A percentile compares a stretch with the other conserved stretches of the same genome.
Conservation (phyloP, 1,140 invertebrate genomes). For the Macrobrachium nipponense region DNA sequence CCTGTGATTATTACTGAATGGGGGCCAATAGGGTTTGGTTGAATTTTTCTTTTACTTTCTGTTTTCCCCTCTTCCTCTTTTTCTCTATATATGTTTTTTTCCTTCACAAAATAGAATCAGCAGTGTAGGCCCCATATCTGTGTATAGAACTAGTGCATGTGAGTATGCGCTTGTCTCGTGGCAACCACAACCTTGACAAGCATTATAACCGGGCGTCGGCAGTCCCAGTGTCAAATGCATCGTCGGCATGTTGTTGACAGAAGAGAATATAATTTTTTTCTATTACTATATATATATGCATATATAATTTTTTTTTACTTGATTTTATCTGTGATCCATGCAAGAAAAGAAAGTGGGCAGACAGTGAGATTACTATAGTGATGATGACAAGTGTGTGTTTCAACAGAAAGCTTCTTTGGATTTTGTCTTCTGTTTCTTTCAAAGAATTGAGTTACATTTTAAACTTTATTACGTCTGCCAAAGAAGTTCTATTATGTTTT, state of each 20-base stretch:
- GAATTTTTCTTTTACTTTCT: slow-evolving; percentile 33
- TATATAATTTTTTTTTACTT: slow-evolving; percentile 37
- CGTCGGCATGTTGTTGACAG: slow-evolving; percentile 54
- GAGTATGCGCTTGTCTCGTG: slow-evolving; percentile 51
- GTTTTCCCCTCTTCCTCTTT: background rate
- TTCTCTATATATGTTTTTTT: background rate
- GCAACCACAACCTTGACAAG: slow-evolving; percentile 34
- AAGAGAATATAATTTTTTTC: slow-evolving; percentile 47
- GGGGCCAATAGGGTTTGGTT: slow-evolving; percentile 55
- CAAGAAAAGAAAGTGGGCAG: background rate
- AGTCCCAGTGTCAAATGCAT: slow-evolving; percentile 35
- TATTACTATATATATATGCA: slow-evolving; percentile 43
- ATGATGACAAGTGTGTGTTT: slow-evolving; percentile 21
- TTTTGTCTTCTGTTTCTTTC: slow-evolving; percentile 33
- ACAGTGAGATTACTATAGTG: slow-evolving; percentile 30
- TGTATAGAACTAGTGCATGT: slow-evolving; percentile 62
- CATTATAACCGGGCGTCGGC: slow-evolving; percentile 47
- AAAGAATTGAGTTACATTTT: slow-evolving; percentile 50
- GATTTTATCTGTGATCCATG: too few species aligned
- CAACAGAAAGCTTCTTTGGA: slow-evolving; percentile 49
- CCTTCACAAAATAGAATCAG: slow-evolving; percentile 9
- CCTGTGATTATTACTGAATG: slow-evolving; percentile 55
- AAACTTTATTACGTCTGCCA: slow-evolving; percentile 54
- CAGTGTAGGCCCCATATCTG: slow-evolving; percentile 54
- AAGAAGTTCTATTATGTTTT: slow-evolving; percentile 59